Conservation (phyloP, 2,797 vertebrate genomes). For the Phalloptychus januarius region DNA sequence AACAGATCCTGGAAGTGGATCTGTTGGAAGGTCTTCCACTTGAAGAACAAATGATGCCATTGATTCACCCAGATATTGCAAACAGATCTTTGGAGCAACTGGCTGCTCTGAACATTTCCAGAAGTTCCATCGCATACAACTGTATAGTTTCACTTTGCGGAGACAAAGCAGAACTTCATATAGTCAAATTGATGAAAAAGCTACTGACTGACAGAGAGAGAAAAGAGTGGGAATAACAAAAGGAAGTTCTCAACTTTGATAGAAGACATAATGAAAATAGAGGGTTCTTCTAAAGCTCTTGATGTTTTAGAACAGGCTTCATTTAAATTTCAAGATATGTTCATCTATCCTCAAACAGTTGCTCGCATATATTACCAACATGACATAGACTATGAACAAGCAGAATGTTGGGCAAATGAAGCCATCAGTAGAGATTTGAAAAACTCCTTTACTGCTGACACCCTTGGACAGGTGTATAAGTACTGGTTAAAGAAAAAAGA, state of each 20-base stretch:
- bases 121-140: background rate
- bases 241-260: slow-evolving; percentile 36
- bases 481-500: background rate
- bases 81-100: rapidly evolving
- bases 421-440: slow-evolving; percentile 14
- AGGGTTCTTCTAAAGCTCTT: rapidly evolving
- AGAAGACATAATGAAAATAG: slow-evolving; percentile 4
- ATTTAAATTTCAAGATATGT: rapidly evolving
- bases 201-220: slow-evolving; percentile 43
- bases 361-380: slow-evolving; percentile 29
- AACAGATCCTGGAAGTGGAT: slow-evolving; percentile 49
- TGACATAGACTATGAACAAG: rapidly evolving
- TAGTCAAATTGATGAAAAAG: slow-evolving; percentile 7
- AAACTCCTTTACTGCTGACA: slow-evolving; percentile 44
- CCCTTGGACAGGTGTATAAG: slow-evolving; percentile 51
- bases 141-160: background rate
- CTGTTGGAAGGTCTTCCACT: slow-evolving; percentile 46
- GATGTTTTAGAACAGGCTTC: slow-evolving; percentile 14
- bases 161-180: rapidly evolving
- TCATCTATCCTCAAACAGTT: slow-evolving; percentile 27
- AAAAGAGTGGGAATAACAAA: rapidly evolving
- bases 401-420: slow-evolving; percentile 9
- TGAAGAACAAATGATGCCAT: slow-evolving; percentile 34
- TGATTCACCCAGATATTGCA: background rate
- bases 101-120: rapidly evolving